Conservation (phyloP, 2,888 invertebrate genomes). For the Tyria jacobaeae region DNA sequence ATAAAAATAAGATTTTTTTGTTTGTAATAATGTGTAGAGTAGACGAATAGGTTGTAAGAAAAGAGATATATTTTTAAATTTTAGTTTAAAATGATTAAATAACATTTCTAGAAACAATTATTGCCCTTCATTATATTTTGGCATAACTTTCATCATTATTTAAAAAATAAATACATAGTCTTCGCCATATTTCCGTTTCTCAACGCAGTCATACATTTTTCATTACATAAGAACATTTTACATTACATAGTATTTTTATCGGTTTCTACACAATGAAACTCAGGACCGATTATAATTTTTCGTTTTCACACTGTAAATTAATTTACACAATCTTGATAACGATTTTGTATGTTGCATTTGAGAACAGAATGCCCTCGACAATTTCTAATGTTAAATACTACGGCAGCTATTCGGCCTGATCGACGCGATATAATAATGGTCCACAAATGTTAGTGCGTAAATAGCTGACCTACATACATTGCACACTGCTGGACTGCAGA, state of each 20-base stretch:
- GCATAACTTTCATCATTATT: too few relatives aligned
- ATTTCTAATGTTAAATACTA: conserved; percentile 36
- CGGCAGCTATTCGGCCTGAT: conserved; percentile 23
- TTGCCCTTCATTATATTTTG: too few relatives aligned
- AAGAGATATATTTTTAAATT: too few relatives aligned
- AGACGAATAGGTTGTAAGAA: too few relatives aligned
- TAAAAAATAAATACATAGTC: too few relatives aligned
- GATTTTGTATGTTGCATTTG: conserved; percentile 10
- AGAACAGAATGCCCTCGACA: conserved; percentile 22
- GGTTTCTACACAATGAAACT: background rate
- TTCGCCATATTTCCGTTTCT: too few relatives aligned
- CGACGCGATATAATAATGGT: conserved; percentile 49
- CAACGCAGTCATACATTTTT: background rate
- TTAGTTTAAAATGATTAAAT: too few relatives aligned
- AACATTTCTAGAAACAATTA: background rate
- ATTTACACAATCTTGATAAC: conserved; percentile 9
- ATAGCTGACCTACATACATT: conserved; percentile 51
- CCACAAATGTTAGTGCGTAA: conserved; percentile 49
- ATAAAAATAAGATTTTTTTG: too few relatives aligned
- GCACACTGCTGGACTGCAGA: conserved; percentile 49
- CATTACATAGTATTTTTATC: background rate
- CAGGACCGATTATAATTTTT: conserved; percentile 4
- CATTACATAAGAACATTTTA: background rate
- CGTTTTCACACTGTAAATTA: conserved; percentile 10
- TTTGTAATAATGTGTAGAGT: too few relatives aligned